phyloP scores from a whole-genome alignment of 2,888 invertebrate species.

The Lasioglossum oenotherae region DNA sequence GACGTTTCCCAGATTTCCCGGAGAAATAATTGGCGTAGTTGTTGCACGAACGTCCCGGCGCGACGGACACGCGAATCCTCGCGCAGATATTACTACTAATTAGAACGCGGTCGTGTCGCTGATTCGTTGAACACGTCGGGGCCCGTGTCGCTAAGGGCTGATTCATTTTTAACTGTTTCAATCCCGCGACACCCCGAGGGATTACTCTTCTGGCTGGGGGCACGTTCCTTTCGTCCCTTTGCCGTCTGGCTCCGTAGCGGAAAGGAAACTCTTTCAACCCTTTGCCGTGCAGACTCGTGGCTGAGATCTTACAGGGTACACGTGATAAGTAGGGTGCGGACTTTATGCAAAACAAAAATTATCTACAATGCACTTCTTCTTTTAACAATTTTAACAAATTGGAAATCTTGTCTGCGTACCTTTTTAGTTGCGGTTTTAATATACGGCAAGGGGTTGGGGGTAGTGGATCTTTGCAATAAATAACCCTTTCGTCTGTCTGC shows the following conservation, averaged over 20 bases:
- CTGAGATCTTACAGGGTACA: background rate
- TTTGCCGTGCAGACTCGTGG: background rate
- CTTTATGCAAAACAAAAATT: background rate
- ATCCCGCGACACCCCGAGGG: conserved; percentile 17
- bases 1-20: conserved; percentile 16
- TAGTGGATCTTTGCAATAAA: background rate
- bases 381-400: background rate
- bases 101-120: conserved; percentile 29
- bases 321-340: background rate
- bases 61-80: background rate
- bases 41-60: background rate
- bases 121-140: conserved; percentile 21
- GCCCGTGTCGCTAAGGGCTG: background rate
- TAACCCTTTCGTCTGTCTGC: conserved; percentile 26
- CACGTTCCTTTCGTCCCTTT: background rate
- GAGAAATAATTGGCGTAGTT: conserved; percentile 28
- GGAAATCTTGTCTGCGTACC: too few species aligned
- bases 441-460: background rate
- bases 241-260: background rate
- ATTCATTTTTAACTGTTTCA: conserved; percentile 40
- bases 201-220: conserved; percentile 1
- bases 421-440: background rate
- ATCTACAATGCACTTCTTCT: background rate
- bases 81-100: conserved; percentile 33
- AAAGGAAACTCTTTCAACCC: too few species aligned